Evolutionary conservation across 2,888 invertebrate genomes (phyloP).

Genomic region (Cryptocephalus moraei): DNA sequence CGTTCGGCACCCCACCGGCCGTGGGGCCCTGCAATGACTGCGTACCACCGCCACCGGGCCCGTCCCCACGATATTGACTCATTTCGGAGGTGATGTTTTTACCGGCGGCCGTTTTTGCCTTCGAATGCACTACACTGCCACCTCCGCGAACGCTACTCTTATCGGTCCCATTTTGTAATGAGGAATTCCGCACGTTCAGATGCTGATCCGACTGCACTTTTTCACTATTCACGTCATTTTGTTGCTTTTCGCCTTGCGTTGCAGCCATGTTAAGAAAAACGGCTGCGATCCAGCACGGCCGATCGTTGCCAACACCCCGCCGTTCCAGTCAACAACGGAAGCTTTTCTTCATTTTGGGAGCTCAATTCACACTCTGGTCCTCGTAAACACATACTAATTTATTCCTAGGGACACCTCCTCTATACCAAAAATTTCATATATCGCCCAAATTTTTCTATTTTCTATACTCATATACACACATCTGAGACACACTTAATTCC

Average conservation of each 20-base stretch:
- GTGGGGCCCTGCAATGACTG: slow-evolving; percentile 21
- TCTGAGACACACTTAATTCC: slow-evolving; percentile 64
- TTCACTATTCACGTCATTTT: slow-evolving; percentile 60
- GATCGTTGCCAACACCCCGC: slow-evolving; percentile 53
- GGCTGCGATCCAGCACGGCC: slow-evolving; percentile 40
- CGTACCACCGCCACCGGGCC: slow-evolving; percentile 36
- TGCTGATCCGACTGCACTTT: slow-evolving; percentile 56
- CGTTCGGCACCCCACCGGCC: slow-evolving; percentile 39
- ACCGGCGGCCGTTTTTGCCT: slow-evolving; percentile 57
- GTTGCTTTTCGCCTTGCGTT: slow-evolving; percentile 75
- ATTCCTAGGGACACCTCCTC: slow-evolving; percentile 32
- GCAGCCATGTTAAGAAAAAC: slow-evolving; percentile 65
- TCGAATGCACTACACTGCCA: slow-evolving; percentile 49
- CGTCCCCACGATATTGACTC: slow-evolving; percentile 64
- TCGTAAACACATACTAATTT: slow-evolving; percentile 42
- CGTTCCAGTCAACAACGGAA: slow-evolving; percentile 38
- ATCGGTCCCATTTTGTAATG: slow-evolving; percentile 70
- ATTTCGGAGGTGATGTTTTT: slow-evolving; percentile 43
- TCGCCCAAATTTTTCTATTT: slow-evolving; percentile 38
- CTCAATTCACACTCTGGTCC: slow-evolving; percentile 34
- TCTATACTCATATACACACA: slow-evolving; percentile 45
- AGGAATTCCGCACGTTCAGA: slow-evolving; percentile 57
- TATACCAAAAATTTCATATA: slow-evolving; percentile 35
- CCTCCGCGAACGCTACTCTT: slow-evolving; percentile 55
- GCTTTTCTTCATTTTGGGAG: slow-evolving; percentile 37